These are phyloP conservation scores for Volucella zonaria DNA, from an alignment of 2,888 invertebrate genomes.

Conservation along the genomic window DNA sequence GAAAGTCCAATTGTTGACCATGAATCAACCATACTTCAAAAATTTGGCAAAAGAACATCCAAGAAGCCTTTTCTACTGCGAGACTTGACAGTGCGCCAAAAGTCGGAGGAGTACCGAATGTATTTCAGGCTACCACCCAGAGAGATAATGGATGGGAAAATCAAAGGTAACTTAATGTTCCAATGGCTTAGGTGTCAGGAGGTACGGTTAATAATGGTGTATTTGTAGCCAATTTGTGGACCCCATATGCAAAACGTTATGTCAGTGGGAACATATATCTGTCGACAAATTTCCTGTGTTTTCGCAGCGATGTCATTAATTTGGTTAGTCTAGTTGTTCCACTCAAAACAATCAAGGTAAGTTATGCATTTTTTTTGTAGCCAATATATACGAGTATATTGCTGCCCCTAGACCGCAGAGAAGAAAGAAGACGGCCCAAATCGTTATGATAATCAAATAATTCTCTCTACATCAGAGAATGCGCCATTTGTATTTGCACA, in stretches of 20 bases:
- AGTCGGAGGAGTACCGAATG: conserved; percentile 94
- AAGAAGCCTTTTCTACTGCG: conserved; percentile 96
- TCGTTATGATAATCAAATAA: conserved; percentile 84
- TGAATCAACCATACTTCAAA: conserved; percentile 92
- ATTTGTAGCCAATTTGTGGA: conserved; percentile 88
- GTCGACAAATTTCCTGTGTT: conserved; percentile 97
- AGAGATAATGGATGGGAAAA: conserved; percentile 97
- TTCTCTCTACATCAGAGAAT: conserved; percentile 91
- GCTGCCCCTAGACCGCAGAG: conserved; percentile 79
- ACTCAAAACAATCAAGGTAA: conserved; percentile 89
- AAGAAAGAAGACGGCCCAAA: conserved; percentile 82
- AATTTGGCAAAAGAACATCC: conserved; percentile 90
- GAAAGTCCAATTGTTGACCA: conserved; percentile 96
- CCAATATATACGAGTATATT: neutral
- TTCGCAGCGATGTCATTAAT: conserved; percentile 93
- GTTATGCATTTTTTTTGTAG: conserved; percentile 13
- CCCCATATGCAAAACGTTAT: conserved; percentile 96
- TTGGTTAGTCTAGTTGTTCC: conserved; percentile 95
- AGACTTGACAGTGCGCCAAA: conserved; percentile 96
- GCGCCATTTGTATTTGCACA: conserved; percentile 94
- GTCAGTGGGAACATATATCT: conserved; percentile 94
- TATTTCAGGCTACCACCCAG: conserved; percentile 92
- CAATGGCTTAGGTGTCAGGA: too few relatives aligned
- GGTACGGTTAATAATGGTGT: neutral
- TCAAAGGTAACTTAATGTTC: conserved; percentile 86